A percentile compares a stretch with the other conserved stretches of the same genome.
phyloP scores from a whole-genome alignment of 2,797 vertebrate genomes.

The Silurus lanzhouensis region DNA sequence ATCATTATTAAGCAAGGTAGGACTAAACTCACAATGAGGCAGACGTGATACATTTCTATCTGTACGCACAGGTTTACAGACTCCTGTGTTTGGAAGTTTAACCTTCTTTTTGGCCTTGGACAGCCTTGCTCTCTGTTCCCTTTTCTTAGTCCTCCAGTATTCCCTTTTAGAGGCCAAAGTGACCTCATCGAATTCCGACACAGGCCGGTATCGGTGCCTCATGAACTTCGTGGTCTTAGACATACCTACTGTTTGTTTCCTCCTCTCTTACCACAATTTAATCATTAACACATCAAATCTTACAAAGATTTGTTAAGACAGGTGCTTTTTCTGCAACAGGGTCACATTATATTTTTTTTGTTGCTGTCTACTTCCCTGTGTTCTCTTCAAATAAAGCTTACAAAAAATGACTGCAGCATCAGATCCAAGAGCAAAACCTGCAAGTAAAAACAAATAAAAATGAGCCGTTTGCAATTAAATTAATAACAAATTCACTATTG shows the following conservation, averaged over 20 bases:
- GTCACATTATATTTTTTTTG: conserved; percentile 36
- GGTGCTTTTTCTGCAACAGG: not conserved
- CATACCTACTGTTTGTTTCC: conserved; percentile 57
- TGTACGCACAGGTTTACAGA: conserved; percentile 33
- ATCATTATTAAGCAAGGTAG: conserved; percentile 55
- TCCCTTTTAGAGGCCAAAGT: conserved; percentile 76
- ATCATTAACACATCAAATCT: not conserved
- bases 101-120: conserved; percentile 49
- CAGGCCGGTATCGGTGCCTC: conserved; percentile 70
- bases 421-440: conserved; percentile 19
- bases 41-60: not conserved
- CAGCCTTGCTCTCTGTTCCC: conserved; percentile 76
- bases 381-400: not conserved
- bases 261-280: conserved; percentile 13
- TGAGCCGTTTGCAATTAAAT: no score
- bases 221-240: conserved; percentile 64
- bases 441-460: not conserved
- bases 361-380: not conserved
- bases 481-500: not conserved
- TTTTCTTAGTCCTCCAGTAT: conserved; percentile 81
- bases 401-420: not conserved
- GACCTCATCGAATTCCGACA: conserved; percentile 71
- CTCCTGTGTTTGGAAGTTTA: conserved; percentile 36
- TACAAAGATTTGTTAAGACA: not conserved
- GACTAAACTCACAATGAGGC: conserved; percentile 29